Conservation (phyloP, 2,888 invertebrate genomes). For the Drosophila subsilvestris region DNA sequence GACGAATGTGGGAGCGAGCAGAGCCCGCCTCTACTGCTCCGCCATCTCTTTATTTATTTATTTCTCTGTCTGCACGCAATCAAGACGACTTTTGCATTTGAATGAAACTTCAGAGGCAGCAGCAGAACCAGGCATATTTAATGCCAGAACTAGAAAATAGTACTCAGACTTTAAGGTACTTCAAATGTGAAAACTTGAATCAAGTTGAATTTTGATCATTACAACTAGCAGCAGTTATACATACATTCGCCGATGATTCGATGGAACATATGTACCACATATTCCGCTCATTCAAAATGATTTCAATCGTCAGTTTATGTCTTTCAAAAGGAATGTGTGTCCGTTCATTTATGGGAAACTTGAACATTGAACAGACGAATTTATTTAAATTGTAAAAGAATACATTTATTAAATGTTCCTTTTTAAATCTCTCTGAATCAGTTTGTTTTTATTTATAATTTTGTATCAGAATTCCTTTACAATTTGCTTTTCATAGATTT, state of each 20-base stretch:
- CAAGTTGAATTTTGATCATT: too few species aligned
- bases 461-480: not conserved
- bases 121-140: not conserved
- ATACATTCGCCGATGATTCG: not conserved
- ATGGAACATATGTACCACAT: too few species aligned
- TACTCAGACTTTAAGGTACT: not conserved
- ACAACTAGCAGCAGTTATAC: too few species aligned
- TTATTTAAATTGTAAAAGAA: not conserved
- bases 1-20: not conserved
- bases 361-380: not conserved
- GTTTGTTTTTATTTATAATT: not conserved
- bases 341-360: not conserved
- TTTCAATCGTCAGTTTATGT: not conserved
- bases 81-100: not conserved
- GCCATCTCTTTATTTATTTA: not conserved
- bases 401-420: not conserved
- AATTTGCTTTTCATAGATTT: slow-evolving; percentile 1
- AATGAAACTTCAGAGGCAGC: not conserved
- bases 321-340: not conserved
- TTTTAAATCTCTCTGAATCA: not conserved
- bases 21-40: not conserved
- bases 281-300: too few species aligned
- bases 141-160: not conserved
- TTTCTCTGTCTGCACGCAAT: slow-evolving; percentile 16
- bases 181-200: too few species aligned